Conservation (phyloP, 2,113 vertebrate genomes). For the Rhegmatorhina hoffmannsi region DNA sequence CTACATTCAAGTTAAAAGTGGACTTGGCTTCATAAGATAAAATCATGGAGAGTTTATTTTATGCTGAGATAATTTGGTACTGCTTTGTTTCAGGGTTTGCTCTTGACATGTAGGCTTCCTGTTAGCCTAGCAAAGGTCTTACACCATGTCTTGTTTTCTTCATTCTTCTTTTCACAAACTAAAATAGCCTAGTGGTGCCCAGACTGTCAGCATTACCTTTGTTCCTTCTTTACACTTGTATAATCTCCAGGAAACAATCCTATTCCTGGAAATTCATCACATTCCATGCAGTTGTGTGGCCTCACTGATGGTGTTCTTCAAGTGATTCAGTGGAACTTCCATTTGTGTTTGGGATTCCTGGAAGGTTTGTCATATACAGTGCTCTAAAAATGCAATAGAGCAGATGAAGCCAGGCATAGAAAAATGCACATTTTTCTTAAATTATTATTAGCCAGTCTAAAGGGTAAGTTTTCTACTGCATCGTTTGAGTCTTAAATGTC, state of each 20-base stretch:
- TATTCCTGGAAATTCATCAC: conserved; percentile 43
- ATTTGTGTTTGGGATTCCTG: conserved; percentile 47
- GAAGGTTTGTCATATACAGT: conserved; percentile 43
- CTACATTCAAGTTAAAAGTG: not conserved
- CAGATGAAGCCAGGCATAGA: not conserved
- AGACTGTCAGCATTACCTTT: conserved; percentile 26
- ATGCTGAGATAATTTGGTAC: not conserved
- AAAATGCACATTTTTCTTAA: not conserved
- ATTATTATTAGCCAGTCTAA: not conserved
- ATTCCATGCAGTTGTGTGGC: conserved; percentile 17
- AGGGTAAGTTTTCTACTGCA: not conserved
- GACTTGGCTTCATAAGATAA: not conserved
- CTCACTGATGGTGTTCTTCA: not conserved
- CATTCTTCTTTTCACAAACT: conserved; percentile 31
- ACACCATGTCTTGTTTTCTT: not conserved
- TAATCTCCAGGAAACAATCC: conserved; percentile 40
- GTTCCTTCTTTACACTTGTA: not conserved
- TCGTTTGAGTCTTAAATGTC: not conserved
- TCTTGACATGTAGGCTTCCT: conserved; percentile 10
- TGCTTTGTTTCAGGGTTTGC: conserved; percentile 28
- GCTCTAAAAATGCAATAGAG: not conserved
- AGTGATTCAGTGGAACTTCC: conserved; percentile 27
- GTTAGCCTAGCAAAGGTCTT: conserved; percentile 6
- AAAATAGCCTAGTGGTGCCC: conserved; percentile 13
- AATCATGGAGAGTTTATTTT: not conserved